These are phyloP conservation scores for Punctoribates punctum DNA, from an alignment of 2,888 invertebrate species.

Conservation along the genomic window DNA sequence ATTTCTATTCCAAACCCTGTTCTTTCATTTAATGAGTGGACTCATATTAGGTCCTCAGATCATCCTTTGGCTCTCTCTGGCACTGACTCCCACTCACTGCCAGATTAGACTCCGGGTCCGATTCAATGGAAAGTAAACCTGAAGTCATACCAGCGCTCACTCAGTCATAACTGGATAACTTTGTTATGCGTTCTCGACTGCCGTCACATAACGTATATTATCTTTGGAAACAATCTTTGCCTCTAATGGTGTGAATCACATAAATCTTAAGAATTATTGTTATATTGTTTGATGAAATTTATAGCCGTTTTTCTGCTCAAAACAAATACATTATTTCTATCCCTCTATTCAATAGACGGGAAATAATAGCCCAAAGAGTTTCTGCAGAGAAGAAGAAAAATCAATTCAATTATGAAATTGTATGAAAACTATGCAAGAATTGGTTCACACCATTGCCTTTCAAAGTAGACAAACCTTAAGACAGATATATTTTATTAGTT, in stretches of 20 bases:
- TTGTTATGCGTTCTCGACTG: neutral
- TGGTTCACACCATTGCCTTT: too few species aligned
- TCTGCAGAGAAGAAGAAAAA: too few species aligned
- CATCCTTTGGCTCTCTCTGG: neutral
- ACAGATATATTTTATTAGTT: neutral
- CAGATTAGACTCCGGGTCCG: neutral
- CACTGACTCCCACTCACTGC: neutral
- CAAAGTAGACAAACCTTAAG: too few species aligned
- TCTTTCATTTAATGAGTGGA: neutral
- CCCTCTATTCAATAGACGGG: conserved; percentile 4
- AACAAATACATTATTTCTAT: neutral
- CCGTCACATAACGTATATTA: neutral
- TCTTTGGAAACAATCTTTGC: neutral
- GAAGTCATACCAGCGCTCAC: conserved; percentile 7
- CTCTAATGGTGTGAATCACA: conserved; percentile 31
- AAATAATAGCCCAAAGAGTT: neutral
- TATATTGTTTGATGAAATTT: conserved; percentile 5
- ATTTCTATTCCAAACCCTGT: conserved; percentile 2
- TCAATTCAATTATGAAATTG: too few species aligned
- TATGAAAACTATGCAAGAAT: too few species aligned
- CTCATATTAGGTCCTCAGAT: neutral
- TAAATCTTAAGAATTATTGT: conserved; percentile 17
- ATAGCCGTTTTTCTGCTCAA: neutral
- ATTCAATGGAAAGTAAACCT: conserved; percentile 30
- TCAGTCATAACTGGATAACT: neutral